A percentile compares a stretch with the other conserved stretches of the same genome.
phyloP scores from a whole-genome alignment of 2,888 invertebrate genomes.

The Harpagoxenus sublaevis region DNA sequence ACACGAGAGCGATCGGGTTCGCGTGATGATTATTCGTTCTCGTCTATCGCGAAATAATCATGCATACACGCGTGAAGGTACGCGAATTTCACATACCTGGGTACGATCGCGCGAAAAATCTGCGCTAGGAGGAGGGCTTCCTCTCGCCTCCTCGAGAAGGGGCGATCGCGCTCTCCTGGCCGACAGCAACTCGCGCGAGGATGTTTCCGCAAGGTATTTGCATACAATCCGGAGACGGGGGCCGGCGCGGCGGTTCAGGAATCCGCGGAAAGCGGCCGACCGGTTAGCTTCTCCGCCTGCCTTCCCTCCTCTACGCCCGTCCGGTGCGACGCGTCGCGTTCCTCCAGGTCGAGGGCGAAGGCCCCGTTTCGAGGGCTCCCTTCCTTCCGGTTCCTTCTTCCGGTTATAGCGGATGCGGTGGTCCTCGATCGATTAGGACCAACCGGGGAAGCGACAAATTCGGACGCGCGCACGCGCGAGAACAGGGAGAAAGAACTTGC shows the following conservation, averaged over 20 bases:
- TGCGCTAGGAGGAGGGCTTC: neutral
- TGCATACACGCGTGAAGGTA: neutral
- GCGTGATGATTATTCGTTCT: neutral
- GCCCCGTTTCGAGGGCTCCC: neutral
- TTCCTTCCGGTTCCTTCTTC: neutral
- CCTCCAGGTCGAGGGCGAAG: constrained; percentile 15
- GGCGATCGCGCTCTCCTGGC: neutral
- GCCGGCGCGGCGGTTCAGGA: constrained; percentile 62
- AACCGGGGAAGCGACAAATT: neutral
- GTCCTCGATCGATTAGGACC: neutral
- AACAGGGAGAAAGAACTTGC: neutral
- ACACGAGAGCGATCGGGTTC: neutral
- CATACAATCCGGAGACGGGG: constrained; percentile 68
- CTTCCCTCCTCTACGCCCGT: constrained; percentile 28
- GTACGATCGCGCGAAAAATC: constrained; percentile 13
- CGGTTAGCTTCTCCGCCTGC: constrained; percentile 44
- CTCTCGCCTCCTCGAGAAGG: constrained; percentile 1
- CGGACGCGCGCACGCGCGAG: neutral
- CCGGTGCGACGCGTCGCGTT: constrained; percentile 32
- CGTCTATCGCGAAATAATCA: neutral
- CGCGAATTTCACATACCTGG: constrained; percentile 22
- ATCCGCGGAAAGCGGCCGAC: constrained; percentile 65
- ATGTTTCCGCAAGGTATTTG: constrained; percentile 68
- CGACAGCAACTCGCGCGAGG: constrained; percentile 48
- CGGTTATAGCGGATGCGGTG: neutral